phyloP scores from a whole-genome alignment of 2,113 vertebrate species.

The Nycticebus coucang region DNA sequence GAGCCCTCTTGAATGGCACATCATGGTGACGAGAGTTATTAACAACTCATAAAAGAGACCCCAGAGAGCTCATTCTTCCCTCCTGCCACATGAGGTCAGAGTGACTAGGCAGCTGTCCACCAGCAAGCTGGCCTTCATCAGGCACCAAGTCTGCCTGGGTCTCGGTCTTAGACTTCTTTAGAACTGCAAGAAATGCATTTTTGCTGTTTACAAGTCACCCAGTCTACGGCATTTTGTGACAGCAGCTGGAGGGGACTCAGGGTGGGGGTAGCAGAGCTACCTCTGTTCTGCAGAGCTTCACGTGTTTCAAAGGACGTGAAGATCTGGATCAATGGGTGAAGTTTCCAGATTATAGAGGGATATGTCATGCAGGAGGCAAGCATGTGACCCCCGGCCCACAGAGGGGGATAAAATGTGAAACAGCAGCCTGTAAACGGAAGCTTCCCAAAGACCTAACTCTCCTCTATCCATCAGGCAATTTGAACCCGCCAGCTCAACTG shows the following conservation, averaged over 20 bases:
- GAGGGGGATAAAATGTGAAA: neutral
- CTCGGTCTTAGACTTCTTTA: neutral
- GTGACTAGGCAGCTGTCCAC: neutral
- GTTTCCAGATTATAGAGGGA: constrained; percentile 1
- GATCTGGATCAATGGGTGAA: neutral
- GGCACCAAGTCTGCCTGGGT: neutral
- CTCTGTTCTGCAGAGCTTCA: neutral
- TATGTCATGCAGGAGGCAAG: neutral
- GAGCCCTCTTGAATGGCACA: neutral
- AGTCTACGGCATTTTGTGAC: no score
- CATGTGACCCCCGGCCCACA: neutral
- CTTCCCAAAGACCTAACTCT: neutral
- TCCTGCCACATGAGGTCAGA: neutral
- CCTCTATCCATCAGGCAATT: neutral
- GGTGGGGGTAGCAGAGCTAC: neutral
- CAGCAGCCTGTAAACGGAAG: neutral
- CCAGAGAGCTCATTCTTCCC: neutral
- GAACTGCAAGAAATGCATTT: neutral
- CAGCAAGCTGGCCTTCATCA: neutral
- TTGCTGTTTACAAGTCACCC: neutral
- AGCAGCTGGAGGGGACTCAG: no score
- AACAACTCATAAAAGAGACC: no score
- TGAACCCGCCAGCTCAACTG: neutral
- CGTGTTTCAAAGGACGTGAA: neutral
- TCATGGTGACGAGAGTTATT: no score